phyloP scores from a whole-genome alignment of 1,140 invertebrate genomes.

The Yoshiicerus persimilis region DNA sequence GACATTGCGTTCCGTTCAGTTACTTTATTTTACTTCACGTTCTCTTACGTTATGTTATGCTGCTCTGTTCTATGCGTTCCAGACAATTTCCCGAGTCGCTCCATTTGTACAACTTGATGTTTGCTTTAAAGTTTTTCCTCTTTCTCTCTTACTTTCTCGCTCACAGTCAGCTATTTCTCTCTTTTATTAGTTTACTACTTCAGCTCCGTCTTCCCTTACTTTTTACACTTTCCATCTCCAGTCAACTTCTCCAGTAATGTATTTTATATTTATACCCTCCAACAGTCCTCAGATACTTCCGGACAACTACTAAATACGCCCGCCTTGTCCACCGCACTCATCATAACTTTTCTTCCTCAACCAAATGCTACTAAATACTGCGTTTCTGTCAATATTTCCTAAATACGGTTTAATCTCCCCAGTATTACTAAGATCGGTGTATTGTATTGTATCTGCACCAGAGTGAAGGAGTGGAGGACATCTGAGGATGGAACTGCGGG shows the following conservation, averaged over 20 bases:
- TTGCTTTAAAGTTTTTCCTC: constrained; percentile 17
- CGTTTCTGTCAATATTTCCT: too few species aligned
- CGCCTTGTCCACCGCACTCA: background rate
- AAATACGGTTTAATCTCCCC: too few species aligned
- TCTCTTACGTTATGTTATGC: background rate
- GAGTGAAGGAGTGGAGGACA: background rate
- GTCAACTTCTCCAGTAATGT: background rate
- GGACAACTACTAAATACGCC: background rate
- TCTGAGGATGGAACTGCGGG: background rate
- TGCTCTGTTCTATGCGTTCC: background rate
- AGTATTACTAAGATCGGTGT: too few species aligned
- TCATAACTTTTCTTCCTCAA: background rate
- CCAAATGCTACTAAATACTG: background rate
- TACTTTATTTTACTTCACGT: background rate
- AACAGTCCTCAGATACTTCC: background rate
- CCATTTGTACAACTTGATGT: constrained; percentile 18
- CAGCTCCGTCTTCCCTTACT: background rate
- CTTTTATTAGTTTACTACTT: background rate
- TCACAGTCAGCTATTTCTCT: background rate
- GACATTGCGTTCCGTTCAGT: background rate
- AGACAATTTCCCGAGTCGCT: constrained; percentile 26
- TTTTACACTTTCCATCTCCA: background rate
- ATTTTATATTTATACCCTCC: background rate
- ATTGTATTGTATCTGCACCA: too few species aligned
- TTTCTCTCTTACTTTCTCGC: background rate